These are phyloP conservation scores for Drosophila conformis DNA, from an alignment of 2,888 invertebrate species.

Conservation along the genomic window DNA sequence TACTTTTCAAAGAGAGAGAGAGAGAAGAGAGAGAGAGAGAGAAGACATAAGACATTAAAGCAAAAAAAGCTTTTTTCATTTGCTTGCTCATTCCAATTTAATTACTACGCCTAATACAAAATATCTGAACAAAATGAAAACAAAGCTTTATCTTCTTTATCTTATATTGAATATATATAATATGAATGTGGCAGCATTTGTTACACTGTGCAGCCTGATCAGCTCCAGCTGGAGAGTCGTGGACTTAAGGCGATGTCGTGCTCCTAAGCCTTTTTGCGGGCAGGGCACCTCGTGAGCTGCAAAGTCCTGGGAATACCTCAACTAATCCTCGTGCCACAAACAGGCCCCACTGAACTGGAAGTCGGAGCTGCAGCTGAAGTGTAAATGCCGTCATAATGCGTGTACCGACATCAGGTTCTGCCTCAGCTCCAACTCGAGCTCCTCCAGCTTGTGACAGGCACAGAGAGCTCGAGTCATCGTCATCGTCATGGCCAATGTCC, in stretches of 20 bases:
- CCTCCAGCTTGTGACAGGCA: constrained; percentile 57
- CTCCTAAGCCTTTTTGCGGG: constrained; percentile 48
- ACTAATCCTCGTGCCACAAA: constrained; percentile 42
- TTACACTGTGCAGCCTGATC: constrained; percentile 2
- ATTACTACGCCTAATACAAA: background rate
- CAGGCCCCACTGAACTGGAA: background rate
- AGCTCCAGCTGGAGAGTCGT: constrained; percentile 4
- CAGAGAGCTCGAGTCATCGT: background rate
- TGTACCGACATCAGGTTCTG: constrained; percentile 67
- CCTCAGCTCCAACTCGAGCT: constrained; percentile 31
- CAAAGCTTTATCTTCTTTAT: background rate
- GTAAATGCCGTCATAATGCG: constrained; percentile 76
- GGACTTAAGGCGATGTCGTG: constrained; percentile 6
- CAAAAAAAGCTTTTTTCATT: background rate
- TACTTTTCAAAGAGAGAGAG: background rate
- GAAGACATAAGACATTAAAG: background rate
- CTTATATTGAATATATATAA: no score
- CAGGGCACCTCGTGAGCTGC: constrained; percentile 45
- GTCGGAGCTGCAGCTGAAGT: constrained; percentile 44
- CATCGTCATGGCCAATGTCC: constrained; percentile 7
- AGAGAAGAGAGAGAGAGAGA: background rate
- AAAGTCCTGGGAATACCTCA: constrained; percentile 34
- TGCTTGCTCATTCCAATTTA: background rate
- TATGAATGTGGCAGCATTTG: background rate
- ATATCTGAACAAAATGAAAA: background rate